phyloP scores from a whole-genome alignment of 2,888 invertebrate genomes.

The Hipparchia sbordonii region DNA sequence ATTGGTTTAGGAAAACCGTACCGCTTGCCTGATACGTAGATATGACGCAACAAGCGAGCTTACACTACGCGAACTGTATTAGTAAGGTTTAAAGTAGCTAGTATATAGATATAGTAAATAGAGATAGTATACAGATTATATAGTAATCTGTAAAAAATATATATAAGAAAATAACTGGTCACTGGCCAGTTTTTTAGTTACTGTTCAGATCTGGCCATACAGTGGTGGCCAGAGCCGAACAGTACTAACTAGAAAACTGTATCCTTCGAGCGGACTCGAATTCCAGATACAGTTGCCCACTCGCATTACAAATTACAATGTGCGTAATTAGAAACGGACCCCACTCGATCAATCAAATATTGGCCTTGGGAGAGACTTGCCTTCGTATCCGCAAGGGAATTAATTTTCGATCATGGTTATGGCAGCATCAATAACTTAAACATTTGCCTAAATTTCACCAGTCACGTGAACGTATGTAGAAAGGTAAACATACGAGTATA shows the following conservation, averaged over 20 bases:
- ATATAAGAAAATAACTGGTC: too few species aligned
- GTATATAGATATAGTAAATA: too few species aligned
- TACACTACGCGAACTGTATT: too few species aligned
- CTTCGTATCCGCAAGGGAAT: slow-evolving; percentile 23
- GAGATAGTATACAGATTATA: too few species aligned
- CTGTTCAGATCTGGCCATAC: too few species aligned
- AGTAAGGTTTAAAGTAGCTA: too few species aligned
- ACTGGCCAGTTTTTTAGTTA: too few species aligned
- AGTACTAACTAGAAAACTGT: background rate
- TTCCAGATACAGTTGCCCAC: background rate
- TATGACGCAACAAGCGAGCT: too few species aligned
- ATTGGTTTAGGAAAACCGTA: too few species aligned
- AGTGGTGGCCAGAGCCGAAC: too few species aligned
- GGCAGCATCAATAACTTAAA: slow-evolving; percentile 11
- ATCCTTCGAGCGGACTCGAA: background rate
- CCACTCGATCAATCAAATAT: slow-evolving; percentile 33
- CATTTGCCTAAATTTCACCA: slow-evolving; percentile 20
- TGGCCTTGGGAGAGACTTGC: slow-evolving; percentile 29
- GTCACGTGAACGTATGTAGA: background rate
- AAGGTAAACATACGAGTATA: background rate
- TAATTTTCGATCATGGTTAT: slow-evolving; percentile 26
- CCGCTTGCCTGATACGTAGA: too few species aligned
- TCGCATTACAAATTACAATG: background rate
- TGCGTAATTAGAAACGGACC: slow-evolving; percentile 19
- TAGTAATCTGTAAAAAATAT: too few species aligned